Evolutionary conservation across 2,797 vertebrate genomes (phyloP), one percentile per base, ranked within the genome.

Genomic region (Rhabdomys pumilio): DNA sequence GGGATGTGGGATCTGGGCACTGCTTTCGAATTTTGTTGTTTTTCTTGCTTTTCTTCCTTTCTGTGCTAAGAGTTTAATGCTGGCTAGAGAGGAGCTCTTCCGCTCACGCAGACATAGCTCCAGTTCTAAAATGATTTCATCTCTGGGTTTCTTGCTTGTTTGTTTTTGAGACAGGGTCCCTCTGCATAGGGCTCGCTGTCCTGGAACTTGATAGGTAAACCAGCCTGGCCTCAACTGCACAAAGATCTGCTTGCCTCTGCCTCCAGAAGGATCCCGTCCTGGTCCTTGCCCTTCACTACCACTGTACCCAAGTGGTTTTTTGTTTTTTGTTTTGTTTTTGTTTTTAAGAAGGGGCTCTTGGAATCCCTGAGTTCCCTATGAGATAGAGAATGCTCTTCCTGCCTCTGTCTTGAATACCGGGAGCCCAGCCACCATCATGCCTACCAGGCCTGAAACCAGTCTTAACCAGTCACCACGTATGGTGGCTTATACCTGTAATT

Each of bases 21-120:
- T 47, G 57, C 81, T 89, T 93, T 80, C 26, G 87, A 65, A 87
- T 53, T 95, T 94, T 65, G 26, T 31, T 69, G 34, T 95, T 93
- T 17, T 47, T 75, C 38, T 80, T 8, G 34, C 38, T 47, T 31
- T 24, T 14, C 12, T 41, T 19, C 17, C 26, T 6, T 34, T 24
- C 2, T 6, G 34, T 53, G 24, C 53, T 88, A 55, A 67, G 53
- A 53, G 38, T 26, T n/a, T 53, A 83, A 53, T 55, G 14, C 41
- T 20, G 22, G 15, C 31, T 41, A 19, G 47, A 38, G 8, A 41
- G 6, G 50, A 29, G 34, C 8, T 29, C n/a, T 55, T 55, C 24
- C 10, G 0, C 41, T 47, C 20, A 11, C 47, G 31, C 53, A 59
- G 41, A 17, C 22, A 2, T 4, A 6, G 47, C 44, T 77, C 17